These are phyloP conservation scores for Rhizoglyphus robini DNA, from an alignment of 1,140 invertebrate species.

Conservation along the genomic window DNA sequence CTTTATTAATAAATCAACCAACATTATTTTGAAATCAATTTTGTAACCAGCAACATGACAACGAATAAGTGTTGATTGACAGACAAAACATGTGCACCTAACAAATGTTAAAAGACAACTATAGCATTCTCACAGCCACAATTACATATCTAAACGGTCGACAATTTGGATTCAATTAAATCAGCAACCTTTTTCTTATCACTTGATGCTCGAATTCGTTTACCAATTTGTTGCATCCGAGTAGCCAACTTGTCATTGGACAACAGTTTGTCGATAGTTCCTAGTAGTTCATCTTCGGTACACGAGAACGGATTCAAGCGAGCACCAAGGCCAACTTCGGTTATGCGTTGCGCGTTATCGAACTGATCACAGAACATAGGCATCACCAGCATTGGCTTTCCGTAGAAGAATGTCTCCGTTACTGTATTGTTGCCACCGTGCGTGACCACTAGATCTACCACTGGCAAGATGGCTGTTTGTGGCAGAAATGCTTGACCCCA, in stretches of 20 bases:
- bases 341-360: slow-evolving; percentile 25
- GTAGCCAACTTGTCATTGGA: background rate
- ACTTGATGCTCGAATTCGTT: background rate
- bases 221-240: background rate
- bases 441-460: slow-evolving; percentile 18
- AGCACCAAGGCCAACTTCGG: slow-evolving; percentile 11
- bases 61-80: too few species aligned
- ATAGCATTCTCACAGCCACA: too few species aligned
- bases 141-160: too few species aligned
- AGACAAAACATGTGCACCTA: too few species aligned
- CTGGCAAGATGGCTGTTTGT: slow-evolving; percentile 11
- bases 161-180: slow-evolving; percentile 12
- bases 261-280: slow-evolving; percentile 14
- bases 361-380: slow-evolving; percentile 20
- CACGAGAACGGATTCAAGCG: slow-evolving; percentile 14
- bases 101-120: too few species aligned
- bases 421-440: slow-evolving; percentile 20
- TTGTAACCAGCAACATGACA: too few species aligned
- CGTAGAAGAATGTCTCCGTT: slow-evolving; percentile 19
- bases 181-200: background rate
- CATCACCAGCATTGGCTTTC: slow-evolving; percentile 14
- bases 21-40: too few species aligned
- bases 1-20: too few species aligned
- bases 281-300: slow-evolving; percentile 18
- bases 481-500: slow-evolving; percentile 16